Evolutionary conservation across 2,797 vertebrate genomes (phyloP).

Genomic region (Lacerta agilis): DNA sequence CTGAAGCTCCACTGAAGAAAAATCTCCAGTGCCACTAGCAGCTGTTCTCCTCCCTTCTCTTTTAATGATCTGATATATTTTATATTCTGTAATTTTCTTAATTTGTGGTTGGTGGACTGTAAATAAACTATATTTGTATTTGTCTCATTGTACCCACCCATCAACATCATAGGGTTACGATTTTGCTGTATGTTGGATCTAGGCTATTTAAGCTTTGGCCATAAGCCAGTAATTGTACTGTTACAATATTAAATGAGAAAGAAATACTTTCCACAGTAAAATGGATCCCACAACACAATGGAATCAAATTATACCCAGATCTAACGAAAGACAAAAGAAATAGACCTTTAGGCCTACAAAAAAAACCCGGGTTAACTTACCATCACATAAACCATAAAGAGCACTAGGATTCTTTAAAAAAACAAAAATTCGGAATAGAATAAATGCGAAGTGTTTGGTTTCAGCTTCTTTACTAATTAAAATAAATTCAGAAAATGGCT

Average conservation of each 20-base stretch:
- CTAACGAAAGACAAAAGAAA: neutral
- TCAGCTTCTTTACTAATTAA: constrained; percentile 38
- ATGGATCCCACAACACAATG: neutral
- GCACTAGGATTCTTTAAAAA: neutral
- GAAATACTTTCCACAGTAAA: neutral
- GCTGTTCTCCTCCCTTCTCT: too few relatives aligned
- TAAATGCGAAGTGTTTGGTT: constrained; percentile 47
- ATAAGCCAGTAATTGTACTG: constrained; percentile 2
- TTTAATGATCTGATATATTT: too few relatives aligned
- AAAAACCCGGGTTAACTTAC: constrained; percentile 3
- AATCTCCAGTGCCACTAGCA: too few relatives aligned
- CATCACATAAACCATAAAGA: neutral
- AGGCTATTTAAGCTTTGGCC: too few relatives aligned
- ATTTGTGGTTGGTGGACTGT: too few relatives aligned
- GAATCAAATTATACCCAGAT: neutral
- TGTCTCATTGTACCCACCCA: too few relatives aligned
- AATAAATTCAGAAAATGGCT: constrained; percentile 51
- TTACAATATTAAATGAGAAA: constrained; percentile 51
- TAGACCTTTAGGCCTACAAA: neutral
- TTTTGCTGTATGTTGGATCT: too few relatives aligned
- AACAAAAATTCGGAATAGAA: constrained; percentile 43
- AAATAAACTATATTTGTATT: too few relatives aligned
- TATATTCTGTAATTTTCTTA: too few relatives aligned
- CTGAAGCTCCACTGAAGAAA: too few relatives aligned
- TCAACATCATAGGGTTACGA: too few relatives aligned